phyloP scores from a whole-genome alignment of 2,797 vertebrate species.

The Champsocephalus gunnari region DNA sequence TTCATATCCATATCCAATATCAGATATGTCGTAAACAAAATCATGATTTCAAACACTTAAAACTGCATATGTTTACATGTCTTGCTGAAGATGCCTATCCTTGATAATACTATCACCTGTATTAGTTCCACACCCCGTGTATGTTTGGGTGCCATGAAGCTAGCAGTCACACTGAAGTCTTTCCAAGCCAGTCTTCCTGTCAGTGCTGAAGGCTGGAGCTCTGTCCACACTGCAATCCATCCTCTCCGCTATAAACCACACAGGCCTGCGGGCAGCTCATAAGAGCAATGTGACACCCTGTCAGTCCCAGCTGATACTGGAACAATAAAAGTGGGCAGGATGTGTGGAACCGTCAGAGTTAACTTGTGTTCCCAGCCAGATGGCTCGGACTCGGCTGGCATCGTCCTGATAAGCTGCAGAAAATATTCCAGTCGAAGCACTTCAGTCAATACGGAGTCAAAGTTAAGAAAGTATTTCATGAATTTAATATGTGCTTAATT shows the following conservation, averaged over 20 bases:
- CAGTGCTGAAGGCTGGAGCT: constrained; percentile 35
- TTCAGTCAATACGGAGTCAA: constrained; percentile 28
- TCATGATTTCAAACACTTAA: too few species aligned
- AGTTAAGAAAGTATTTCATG: constrained; percentile 42
- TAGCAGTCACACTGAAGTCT: too few species aligned
- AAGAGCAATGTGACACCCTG: constrained; percentile 67
- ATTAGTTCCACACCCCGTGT: background rate
- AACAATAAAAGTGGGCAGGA: constrained; percentile 21
- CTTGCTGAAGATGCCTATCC: too few species aligned
- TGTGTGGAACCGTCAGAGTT: background rate
- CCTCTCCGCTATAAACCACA: constrained; percentile 28
- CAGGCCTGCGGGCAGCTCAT: constrained; percentile 49
- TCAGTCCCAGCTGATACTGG: constrained; percentile 60
- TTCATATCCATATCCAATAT: too few species aligned
- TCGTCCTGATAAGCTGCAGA: background rate
- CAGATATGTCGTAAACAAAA: too few species aligned
- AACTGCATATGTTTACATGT: too few species aligned
- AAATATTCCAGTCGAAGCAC: constrained; percentile 8
- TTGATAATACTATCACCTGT: too few species aligned
- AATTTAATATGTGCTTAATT: constrained; percentile 58
- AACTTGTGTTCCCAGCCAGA: constrained; percentile 6
- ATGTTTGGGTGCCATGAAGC: constrained; percentile 1
- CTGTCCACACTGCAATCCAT: constrained; percentile 48
- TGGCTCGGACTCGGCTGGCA: background rate
- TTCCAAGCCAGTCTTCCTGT: constrained; percentile 5